Percentiles rank a stretch among this genome's conserved stretches.
phyloP scores from a whole-genome alignment of 1,140 invertebrate species.

The Eufriesea mexicana region DNA sequence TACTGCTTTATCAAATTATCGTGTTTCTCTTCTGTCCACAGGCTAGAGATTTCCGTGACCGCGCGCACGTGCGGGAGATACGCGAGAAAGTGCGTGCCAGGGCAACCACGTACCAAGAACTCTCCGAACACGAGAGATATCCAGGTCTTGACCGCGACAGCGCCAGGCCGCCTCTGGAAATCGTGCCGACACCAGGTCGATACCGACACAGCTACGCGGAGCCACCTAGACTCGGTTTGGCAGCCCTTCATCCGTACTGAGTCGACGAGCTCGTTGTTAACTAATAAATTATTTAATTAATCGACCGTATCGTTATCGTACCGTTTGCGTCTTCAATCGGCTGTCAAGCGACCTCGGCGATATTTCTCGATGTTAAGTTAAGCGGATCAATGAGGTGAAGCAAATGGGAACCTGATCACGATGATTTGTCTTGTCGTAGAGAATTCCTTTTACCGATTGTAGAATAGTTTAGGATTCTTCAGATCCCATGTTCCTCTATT shows the following conservation, averaged over 20 bases:
- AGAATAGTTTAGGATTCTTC: neutral
- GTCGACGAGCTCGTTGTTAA: conserved; percentile 52
- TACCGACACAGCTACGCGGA: conserved; percentile 84
- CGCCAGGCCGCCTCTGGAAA: conserved; percentile 80
- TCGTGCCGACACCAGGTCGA: conserved; percentile 76
- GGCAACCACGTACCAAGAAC: conserved; percentile 81
- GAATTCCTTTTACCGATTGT: neutral
- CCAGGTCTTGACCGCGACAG: conserved; percentile 83
- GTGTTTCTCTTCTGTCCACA: conserved; percentile 15
- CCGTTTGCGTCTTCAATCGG: conserved; percentile 30
- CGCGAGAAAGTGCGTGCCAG: conserved; percentile 71
- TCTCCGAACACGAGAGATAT: conserved; percentile 83
- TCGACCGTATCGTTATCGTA: conserved; percentile 58
- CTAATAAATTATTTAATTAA: conserved; percentile 74
- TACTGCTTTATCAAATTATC: neutral
- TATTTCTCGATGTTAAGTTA: neutral
- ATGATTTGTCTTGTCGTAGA: neutral
- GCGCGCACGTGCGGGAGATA: conserved; percentile 65
- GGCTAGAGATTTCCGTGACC: conserved; percentile 71
- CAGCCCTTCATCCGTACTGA: conserved; percentile 83
- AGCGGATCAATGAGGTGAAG: too few species aligned
- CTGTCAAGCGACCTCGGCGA: conserved; percentile 31
- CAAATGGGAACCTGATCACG: neutral
- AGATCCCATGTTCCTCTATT: neutral
- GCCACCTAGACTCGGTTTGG: conserved; percentile 81